Percentiles rank a stretch among this genome's conserved stretches.
phyloP scores from a whole-genome alignment of 1,140 invertebrate genomes.

The Calephelis virginiensis region DNA sequence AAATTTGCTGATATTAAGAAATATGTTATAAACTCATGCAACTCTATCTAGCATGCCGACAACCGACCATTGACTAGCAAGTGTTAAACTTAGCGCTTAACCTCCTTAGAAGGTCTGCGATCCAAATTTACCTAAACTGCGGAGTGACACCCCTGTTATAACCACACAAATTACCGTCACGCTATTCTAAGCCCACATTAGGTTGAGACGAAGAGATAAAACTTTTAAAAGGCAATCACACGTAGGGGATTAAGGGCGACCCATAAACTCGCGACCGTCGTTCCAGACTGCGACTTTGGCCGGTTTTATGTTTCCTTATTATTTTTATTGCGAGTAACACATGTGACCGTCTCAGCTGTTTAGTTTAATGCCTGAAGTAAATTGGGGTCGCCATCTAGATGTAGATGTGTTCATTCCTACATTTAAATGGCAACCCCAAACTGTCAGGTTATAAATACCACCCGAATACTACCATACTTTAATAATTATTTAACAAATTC shows the following conservation, averaged over 20 bases:
- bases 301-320: conserved; percentile 14
- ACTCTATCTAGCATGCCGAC: no score
- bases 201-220: not conserved
- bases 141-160: not conserved
- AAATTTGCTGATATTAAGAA: no score
- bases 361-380: not conserved
- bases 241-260: conserved; percentile 5
- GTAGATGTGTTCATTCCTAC: no score
- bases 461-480: no score
- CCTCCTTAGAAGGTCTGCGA: no score
- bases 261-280: conserved; percentile 2
- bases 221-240: conserved; percentile 13
- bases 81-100: no score
- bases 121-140: no score
- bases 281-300: not conserved
- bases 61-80: no score
- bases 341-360: conserved; percentile 4
- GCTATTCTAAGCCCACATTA: not conserved
- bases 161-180: not conserved
- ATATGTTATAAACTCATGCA: no score
- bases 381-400: not conserved
- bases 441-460: no score
- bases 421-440: no score
- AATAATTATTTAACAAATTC: no score
- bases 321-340: conserved; percentile 4